These are phyloP conservation scores for Phalacrocorax carbo DNA, from an alignment of 2,113 vertebrate genomes.

Conservation along the genomic window DNA sequence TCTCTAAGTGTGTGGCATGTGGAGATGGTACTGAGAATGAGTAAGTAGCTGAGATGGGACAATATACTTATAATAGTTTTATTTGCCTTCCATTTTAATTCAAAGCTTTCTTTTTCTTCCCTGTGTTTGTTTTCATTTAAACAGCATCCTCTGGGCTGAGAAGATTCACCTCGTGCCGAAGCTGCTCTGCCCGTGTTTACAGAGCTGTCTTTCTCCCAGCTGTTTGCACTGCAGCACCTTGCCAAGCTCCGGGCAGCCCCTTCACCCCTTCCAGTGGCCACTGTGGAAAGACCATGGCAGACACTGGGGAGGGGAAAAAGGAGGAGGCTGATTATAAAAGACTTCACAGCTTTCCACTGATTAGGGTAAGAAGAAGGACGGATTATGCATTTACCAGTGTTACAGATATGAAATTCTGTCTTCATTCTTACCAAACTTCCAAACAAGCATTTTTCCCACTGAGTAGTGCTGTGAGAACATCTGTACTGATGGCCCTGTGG, in stretches of 20 bases:
- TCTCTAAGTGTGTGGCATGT: background rate
- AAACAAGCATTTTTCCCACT: background rate
- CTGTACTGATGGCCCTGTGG: background rate
- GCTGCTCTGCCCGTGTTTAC: slow-evolving; percentile 1
- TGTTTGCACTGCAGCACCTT: background rate
- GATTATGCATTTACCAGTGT: background rate
- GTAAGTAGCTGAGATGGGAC: background rate
- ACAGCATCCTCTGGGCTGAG: background rate
- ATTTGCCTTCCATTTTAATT: background rate
- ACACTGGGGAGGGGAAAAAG: slow-evolving; percentile 87
- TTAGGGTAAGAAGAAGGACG: slow-evolving; percentile 80
- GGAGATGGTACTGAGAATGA: background rate
- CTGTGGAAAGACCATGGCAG: slow-evolving; percentile 83
- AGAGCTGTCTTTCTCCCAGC: background rate
- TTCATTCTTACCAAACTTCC: background rate
- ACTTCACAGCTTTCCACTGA: slow-evolving; percentile 92
- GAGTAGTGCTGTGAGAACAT: background rate
- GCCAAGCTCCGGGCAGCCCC: background rate
- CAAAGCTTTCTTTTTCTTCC: background rate
- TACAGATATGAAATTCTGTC: background rate
- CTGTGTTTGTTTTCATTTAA: background rate
- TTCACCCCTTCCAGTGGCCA: background rate
- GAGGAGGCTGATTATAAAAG: slow-evolving; percentile 95
- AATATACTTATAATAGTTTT: background rate
- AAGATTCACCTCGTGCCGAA: slow-evolving; percentile 6